Conservation (phyloP, 2,113 vertebrate species). For the Cacatua alba region DNA sequence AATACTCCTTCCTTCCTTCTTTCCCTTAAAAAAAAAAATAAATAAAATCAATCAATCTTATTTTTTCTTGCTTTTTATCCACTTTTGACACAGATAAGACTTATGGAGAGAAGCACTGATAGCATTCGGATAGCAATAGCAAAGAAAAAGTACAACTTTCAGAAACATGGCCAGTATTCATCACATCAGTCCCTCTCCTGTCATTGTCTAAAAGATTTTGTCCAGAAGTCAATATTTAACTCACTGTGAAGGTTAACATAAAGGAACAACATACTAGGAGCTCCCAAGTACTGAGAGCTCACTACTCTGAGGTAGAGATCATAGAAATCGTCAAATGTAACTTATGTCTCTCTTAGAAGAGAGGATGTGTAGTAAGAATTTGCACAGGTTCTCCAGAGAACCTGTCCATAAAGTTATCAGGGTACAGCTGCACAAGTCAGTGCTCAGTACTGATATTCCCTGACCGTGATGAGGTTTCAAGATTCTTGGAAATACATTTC, state of each 20-base stretch:
- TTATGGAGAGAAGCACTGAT: background rate
- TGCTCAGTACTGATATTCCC: background rate
- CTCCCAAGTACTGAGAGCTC: background rate
- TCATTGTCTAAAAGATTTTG: background rate
- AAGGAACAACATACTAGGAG: background rate
- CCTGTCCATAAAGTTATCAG: background rate
- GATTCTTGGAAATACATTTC: background rate
- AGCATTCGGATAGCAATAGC: background rate
- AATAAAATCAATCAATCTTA: background rate
- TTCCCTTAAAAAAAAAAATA: background rate
- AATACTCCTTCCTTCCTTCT: background rate
- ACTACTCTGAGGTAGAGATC: background rate
- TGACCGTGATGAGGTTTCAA: background rate
- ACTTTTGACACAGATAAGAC: background rate
- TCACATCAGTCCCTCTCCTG: background rate
- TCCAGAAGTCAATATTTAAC: background rate
- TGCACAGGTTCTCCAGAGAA: background rate
- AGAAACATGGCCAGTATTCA: background rate
- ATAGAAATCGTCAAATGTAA: background rate
- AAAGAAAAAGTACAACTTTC: background rate
- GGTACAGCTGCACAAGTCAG: background rate
- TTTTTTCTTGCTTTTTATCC: background rate
- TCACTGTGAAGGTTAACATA: background rate
- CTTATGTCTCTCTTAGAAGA: background rate
- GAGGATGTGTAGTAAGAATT: background rate